Evolutionary conservation across 2,113 vertebrate genomes (phyloP).

Genomic region (Eretmochelys imbricata): DNA sequence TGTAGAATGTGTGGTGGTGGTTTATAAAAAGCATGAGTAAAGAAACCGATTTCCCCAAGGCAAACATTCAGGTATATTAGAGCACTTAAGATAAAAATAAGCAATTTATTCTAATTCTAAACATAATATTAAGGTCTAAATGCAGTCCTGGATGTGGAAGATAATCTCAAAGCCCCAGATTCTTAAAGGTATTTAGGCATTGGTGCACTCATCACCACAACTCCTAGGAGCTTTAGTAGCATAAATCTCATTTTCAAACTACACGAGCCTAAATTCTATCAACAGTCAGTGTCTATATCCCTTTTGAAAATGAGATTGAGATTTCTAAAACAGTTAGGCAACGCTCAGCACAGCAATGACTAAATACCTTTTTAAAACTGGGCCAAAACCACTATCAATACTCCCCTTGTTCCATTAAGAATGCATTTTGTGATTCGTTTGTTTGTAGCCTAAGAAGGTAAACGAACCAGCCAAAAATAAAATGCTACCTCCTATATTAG

Average conservation of each 20-base stretch:
- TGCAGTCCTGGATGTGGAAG: neutral
- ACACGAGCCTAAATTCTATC: neutral
- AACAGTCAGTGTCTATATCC: neutral
- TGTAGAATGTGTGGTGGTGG: too few relatives aligned
- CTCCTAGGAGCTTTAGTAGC: neutral
- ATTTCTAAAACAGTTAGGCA: neutral
- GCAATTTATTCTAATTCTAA: neutral
- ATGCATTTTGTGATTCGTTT: neutral
- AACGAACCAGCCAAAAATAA: slow-evolving; percentile 19
- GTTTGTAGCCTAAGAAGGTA: neutral
- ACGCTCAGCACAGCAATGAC: neutral
- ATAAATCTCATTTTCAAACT: neutral
- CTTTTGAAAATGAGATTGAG: neutral
- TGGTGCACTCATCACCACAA: neutral
- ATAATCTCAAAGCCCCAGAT: neutral
- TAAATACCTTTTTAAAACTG: neutral
- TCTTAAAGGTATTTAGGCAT: neutral
- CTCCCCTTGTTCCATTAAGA: neutral
- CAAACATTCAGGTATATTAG: neutral
- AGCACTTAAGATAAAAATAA: neutral
- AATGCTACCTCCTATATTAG: neutral
- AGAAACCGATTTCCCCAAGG: slow-evolving; percentile 24
- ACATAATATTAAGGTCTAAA: slow-evolving; percentile 12
- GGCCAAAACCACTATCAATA: slow-evolving; percentile 37
- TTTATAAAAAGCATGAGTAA: neutral